These are phyloP conservation scores for Premnoplex brunnescens DNA, from an alignment of 2,797 vertebrate species.

Conservation along the genomic window DNA sequence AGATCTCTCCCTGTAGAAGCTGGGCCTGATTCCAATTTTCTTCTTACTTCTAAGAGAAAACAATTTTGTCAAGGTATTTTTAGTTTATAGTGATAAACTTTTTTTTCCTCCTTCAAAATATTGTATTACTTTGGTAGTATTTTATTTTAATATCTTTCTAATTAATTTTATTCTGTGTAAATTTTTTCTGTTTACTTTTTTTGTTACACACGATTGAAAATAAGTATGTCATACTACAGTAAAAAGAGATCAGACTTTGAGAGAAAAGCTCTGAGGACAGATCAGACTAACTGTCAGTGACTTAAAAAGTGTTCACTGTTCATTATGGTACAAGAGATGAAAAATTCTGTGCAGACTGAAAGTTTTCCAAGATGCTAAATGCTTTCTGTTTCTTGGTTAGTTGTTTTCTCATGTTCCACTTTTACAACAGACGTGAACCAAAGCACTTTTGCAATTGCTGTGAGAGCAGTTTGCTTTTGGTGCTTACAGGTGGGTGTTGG, in stretches of 20 bases:
- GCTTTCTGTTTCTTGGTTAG: neutral
- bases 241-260: neutral
- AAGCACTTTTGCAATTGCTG: neutral
- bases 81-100: neutral
- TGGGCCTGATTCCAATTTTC: constrained; percentile 9
- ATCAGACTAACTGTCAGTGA: neutral
- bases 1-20: neutral
- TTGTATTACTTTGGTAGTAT: neutral
- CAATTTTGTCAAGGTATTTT: neutral
- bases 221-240: neutral
- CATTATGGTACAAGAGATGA: neutral
- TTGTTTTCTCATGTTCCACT: neutral
- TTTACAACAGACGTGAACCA: neutral
- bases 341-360: neutral
- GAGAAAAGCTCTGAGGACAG: neutral
- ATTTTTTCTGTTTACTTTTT: neutral
- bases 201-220: neutral
- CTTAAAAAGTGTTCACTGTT: neutral
- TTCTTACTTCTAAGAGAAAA: neutral
- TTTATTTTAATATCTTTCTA: neutral
- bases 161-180: neutral
- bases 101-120: neutral
- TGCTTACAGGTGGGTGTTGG: accelerated
- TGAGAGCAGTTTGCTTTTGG: neutral
- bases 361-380: neutral